A percentile compares a stretch with the other conserved stretches of the same genome.
phyloP scores from a whole-genome alignment of 2,888 invertebrate genomes.

The Apamea sordens region DNA sequence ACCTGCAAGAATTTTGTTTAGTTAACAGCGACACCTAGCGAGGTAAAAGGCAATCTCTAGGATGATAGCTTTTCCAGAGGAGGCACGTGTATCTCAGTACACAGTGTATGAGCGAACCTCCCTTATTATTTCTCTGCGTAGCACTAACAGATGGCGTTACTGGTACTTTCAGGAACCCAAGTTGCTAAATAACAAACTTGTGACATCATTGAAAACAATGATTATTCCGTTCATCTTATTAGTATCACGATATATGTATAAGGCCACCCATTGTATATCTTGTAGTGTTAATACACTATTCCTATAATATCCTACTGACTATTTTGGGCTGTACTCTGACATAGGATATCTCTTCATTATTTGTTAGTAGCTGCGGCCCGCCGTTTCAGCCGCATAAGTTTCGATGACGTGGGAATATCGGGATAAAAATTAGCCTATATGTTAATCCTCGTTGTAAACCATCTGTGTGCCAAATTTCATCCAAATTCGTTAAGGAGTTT shows the following conservation, averaged over 20 bases:
- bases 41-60: neutral
- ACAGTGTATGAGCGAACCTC: conserved; percentile 12
- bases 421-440: too few species aligned
- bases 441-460: too few species aligned
- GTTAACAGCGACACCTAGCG: conserved; percentile 57
- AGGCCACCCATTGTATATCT: too few species aligned
- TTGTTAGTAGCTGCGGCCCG: too few species aligned
- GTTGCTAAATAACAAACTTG: neutral
- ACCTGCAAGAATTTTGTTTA: neutral
- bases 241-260: too few species aligned
- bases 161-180: neutral
- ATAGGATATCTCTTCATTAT: neutral
- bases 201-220: neutral
- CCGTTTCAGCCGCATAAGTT: too few species aligned
- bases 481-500: too few species aligned
- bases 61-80: conserved; percentile 7
- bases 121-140: conserved; percentile 1
- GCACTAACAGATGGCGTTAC: conserved; percentile 57
- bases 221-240: neutral
- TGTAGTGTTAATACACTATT: too few species aligned
- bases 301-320: neutral
- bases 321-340: neutral
- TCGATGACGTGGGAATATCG: too few species aligned
- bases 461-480: too few species aligned
- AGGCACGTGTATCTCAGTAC: conserved; percentile 10